phyloP scores from a whole-genome alignment of 2,888 invertebrate genomes.

The Aromia moschata region DNA sequence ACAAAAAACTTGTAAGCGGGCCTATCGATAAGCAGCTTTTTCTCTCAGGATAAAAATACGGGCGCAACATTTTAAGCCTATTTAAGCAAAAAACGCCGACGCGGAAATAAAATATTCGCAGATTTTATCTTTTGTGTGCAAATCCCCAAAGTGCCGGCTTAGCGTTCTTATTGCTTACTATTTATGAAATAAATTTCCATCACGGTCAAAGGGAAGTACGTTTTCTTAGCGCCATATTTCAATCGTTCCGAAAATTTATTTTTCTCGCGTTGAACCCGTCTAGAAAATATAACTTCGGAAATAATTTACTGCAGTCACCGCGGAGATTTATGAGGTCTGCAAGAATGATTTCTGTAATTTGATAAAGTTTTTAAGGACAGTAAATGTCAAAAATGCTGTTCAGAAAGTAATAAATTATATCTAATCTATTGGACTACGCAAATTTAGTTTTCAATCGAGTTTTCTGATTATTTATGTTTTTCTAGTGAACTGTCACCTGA shows the following conservation, averaged over 20 bases:
- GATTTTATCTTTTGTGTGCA: not conserved
- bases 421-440: too few relatives aligned
- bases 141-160: not conserved
- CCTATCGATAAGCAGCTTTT: too few relatives aligned
- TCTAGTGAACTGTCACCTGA: too few relatives aligned
- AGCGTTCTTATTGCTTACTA: not conserved
- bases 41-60: too few relatives aligned
- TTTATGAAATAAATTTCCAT: conserved; percentile 10
- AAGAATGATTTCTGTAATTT: conserved; percentile 4
- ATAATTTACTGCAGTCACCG: conserved; percentile 11
- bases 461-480: too few relatives aligned
- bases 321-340: conserved; percentile 3
- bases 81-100: too few relatives aligned
- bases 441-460: too few relatives aligned
- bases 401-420: too few relatives aligned
- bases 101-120: too few relatives aligned
- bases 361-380: not conserved
- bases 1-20: too few relatives aligned
- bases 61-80: too few relatives aligned
- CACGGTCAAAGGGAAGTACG: conserved; percentile 5
- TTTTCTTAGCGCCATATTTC: conserved; percentile 19
- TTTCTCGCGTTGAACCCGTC: conserved; percentile 10
- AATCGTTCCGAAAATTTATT: conserved; percentile 2
- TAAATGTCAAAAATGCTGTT: not conserved
- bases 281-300: conserved; percentile 8